A percentile compares a stretch with the other conserved stretches of the same genome.
Evolutionary conservation across 2,888 invertebrate genomes (phyloP).

Genomic region (Perdita meconis): DNA sequence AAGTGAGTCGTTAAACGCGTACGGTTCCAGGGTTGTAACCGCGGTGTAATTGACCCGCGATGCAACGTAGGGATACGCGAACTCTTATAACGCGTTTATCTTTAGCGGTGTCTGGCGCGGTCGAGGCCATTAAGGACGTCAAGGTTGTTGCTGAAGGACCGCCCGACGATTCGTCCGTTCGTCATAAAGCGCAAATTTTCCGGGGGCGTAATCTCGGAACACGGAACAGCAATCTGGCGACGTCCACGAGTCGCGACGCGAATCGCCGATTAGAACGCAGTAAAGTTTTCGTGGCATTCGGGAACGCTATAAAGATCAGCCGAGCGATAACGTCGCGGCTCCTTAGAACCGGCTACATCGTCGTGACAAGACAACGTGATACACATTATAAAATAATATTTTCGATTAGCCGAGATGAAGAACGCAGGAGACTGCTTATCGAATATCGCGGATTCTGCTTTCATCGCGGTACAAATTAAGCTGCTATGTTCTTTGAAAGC

Average conservation of each 20-base stretch:
- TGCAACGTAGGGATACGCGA: slow-evolving; percentile 44
- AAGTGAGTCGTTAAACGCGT: slow-evolving; percentile 73
- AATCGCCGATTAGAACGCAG: slow-evolving; percentile 62
- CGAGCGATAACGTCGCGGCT: slow-evolving; percentile 35
- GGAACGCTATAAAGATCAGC: slow-evolving; percentile 58
- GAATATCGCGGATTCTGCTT: too few relatives aligned
- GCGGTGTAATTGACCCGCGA: slow-evolving; percentile 53
- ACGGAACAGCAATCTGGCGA: slow-evolving; percentile 70
- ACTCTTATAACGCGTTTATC: slow-evolving; percentile 65
- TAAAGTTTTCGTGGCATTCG: slow-evolving; percentile 45
- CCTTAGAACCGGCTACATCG: not conserved
- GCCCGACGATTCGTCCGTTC: slow-evolving; percentile 63
- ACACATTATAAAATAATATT: slow-evolving; percentile 44
- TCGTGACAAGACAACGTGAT: slow-evolving; percentile 31
- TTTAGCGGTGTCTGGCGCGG: slow-evolving; percentile 53
- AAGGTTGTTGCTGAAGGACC: slow-evolving; percentile 48
- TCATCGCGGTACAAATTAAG: not conserved
- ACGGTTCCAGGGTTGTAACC: slow-evolving; percentile 55
- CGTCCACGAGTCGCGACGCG: slow-evolving; percentile 20
- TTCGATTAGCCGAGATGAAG: slow-evolving; percentile 1
- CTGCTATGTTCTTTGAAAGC: not conserved
- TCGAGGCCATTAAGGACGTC: slow-evolving; percentile 47
- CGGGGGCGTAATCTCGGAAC: slow-evolving; percentile 67
- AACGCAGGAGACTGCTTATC: too few relatives aligned
- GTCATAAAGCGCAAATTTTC: slow-evolving; percentile 71